Percentiles rank a stretch among this genome's conserved stretches.
Evolutionary conservation across 2,888 invertebrate species (phyloP).

Genomic region (Tachystola acroxantha): DNA sequence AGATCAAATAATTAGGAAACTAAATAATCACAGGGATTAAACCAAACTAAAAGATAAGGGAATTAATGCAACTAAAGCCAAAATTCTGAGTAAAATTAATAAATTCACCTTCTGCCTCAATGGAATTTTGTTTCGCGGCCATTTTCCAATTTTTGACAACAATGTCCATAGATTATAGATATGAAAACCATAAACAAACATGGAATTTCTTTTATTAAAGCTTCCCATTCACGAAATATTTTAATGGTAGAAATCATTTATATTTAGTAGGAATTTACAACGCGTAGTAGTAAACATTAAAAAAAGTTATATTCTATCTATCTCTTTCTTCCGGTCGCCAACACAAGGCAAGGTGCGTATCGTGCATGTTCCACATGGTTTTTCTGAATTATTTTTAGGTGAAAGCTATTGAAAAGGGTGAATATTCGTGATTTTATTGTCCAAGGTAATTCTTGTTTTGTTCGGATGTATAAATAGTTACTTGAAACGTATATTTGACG

Average conservation of each 20-base stretch:
- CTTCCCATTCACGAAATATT: background rate
- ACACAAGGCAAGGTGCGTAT: conserved; percentile 68
- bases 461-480: no score
- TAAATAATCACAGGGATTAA: background rate
- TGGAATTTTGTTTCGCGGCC: conserved; percentile 82
- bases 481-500: no score
- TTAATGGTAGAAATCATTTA: background rate
- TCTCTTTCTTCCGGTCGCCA: conserved; percentile 71
- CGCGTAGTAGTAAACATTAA: conserved; percentile 19
- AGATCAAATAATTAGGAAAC: background rate
- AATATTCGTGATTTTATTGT: conserved; percentile 17
- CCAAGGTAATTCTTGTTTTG: conserved; percentile 28
- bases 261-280: background rate
- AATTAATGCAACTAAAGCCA: no score
- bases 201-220: background rate
- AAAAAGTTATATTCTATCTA: conserved; percentile 20
- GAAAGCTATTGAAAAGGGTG: conserved; percentile 16
- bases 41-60: no score
- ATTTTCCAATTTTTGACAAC: conserved; percentile 69
- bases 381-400: conserved; percentile 25
- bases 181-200: background rate
- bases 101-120: conserved; percentile 79
- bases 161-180: conserved; percentile 3
- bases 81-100: no score
- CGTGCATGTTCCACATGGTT: conserved; percentile 57